Conservation (phyloP, 1,140 invertebrate species). For the Microplitis mediator region DNA sequence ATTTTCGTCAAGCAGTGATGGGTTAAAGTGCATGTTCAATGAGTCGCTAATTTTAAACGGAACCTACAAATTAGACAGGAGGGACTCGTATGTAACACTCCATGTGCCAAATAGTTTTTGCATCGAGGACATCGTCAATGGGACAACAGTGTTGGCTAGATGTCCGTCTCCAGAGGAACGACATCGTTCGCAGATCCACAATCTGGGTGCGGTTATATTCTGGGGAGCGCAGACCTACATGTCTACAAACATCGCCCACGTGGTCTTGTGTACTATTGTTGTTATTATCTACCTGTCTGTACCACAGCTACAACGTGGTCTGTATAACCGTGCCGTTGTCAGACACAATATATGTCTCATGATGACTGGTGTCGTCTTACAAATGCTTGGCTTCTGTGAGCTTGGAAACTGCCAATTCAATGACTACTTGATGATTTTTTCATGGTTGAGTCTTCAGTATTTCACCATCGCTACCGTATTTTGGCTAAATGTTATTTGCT, state of each 20-base stretch:
- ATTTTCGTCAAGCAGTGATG: neutral
- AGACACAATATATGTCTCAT: slow-evolving; percentile 48
- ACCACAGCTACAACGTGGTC: slow-evolving; percentile 38
- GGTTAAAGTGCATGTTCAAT: neutral
- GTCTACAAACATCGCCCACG: slow-evolving; percentile 47
- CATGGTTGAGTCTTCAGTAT: slow-evolving; percentile 48
- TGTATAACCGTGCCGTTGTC: slow-evolving; percentile 48
- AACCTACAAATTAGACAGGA: neutral
- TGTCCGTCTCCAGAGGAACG: slow-evolving; percentile 28
- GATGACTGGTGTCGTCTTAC: slow-evolving; percentile 37
- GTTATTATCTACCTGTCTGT: slow-evolving; percentile 44
- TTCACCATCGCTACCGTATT: slow-evolving; percentile 49
- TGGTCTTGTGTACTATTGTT: slow-evolving; percentile 44
- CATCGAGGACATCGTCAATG: slow-evolving; percentile 38
- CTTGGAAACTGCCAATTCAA: slow-evolving; percentile 33
- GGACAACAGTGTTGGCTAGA: slow-evolving; percentile 36
- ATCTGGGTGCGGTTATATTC: slow-evolving; percentile 37
- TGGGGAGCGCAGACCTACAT: slow-evolving; percentile 52
- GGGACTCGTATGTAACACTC: neutral
- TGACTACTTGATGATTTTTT: slow-evolving; percentile 29
- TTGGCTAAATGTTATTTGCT: slow-evolving; percentile 51
- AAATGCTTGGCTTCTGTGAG: slow-evolving; percentile 40
- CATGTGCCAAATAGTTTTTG: slow-evolving; percentile 24
- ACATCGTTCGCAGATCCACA: slow-evolving; percentile 3
- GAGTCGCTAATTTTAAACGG: neutral